These are phyloP conservation scores for Druceiella hillmani DNA, from an alignment of 2,888 invertebrate species.

Conservation along the genomic window DNA sequence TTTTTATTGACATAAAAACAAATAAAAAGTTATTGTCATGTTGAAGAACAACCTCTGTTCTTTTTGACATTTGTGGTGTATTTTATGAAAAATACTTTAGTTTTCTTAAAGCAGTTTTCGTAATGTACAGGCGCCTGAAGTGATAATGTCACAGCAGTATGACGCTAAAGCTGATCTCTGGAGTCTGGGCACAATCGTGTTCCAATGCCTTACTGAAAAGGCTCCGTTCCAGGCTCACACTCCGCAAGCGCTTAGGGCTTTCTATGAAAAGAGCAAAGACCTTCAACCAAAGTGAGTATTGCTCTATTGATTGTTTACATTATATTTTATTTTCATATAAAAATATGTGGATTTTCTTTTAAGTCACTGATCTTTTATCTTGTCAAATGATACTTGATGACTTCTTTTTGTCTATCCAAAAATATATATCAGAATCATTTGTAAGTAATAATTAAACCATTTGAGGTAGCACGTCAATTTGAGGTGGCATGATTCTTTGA, in stretches of 20 bases:
- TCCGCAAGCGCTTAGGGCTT: conserved; percentile 93
- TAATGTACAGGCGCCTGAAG: conserved; percentile 81
- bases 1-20: too few relatives aligned
- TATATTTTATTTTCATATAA: too few relatives aligned
- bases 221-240: conserved; percentile 98
- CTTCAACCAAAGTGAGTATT: conserved; percentile 77
- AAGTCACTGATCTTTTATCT: too few relatives aligned
- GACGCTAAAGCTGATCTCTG: conserved; percentile 99
- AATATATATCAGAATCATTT: too few relatives aligned
- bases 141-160: conserved; percentile 98
- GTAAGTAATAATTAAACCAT: too few relatives aligned
- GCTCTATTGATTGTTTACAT: too few relatives aligned
- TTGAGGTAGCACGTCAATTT: too few relatives aligned
- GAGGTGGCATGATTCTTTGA: too few relatives aligned
- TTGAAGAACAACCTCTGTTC: not conserved
- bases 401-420: too few relatives aligned
- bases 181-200: conserved; percentile 98
- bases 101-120: not conserved
- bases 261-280: conserved; percentile 93
- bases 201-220: conserved; percentile 96
- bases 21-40: too few relatives aligned
- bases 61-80: conserved; percentile 3
- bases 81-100: conserved; percentile 1
- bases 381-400: too few relatives aligned
- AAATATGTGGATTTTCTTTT: too few relatives aligned